These are phyloP conservation scores for Coptotermes formosanus DNA, from an alignment of 1,140 invertebrate species.

Conservation along the genomic window DNA sequence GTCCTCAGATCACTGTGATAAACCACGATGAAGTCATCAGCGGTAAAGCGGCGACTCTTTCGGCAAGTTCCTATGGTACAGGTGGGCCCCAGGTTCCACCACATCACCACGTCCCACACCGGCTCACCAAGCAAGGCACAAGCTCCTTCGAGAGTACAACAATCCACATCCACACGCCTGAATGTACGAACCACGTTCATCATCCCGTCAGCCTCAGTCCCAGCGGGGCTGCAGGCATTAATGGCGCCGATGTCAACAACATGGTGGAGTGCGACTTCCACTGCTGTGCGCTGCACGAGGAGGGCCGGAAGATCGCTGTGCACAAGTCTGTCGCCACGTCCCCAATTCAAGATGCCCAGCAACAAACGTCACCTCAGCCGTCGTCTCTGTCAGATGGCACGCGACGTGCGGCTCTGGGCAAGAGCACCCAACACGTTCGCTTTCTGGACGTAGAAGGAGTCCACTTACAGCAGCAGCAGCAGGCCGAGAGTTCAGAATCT, in stretches of 20 bases:
- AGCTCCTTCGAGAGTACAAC: conserved; percentile 71
- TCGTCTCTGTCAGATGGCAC: conserved; percentile 52
- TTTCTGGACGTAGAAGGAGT: conserved; percentile 69
- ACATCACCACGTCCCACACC: conserved; percentile 43
- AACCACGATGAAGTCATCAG: conserved; percentile 71
- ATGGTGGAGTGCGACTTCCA: conserved; percentile 91
- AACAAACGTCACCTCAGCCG: conserved; percentile 61
- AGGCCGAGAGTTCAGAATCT: conserved; percentile 77
- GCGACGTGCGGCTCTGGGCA: conserved; percentile 52
- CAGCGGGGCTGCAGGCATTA: conserved; percentile 49
- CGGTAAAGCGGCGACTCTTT: conserved; percentile 39
- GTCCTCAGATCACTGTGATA: conserved; percentile 86
- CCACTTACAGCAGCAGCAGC: conserved; percentile 40
- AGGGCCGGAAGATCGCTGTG: conserved; percentile 83
- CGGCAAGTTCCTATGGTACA: conserved; percentile 40
- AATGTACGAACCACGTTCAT: conserved; percentile 73
- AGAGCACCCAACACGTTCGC: conserved; percentile 63
- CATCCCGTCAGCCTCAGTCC: conserved; percentile 59
- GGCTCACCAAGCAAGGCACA: conserved; percentile 63
- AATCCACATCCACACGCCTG: conserved; percentile 79
- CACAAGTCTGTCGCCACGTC: conserved; percentile 89
- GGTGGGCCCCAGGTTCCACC: conserved; percentile 39
- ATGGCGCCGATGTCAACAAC: conserved; percentile 48
- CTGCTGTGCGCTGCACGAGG: conserved; percentile 89
- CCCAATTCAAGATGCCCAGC: conserved; percentile 79